Percentiles rank a stretch among this genome's conserved stretches.
Evolutionary conservation across 2,113 vertebrate genomes (phyloP).

Genomic region (Scophthalmus maximus): DNA sequence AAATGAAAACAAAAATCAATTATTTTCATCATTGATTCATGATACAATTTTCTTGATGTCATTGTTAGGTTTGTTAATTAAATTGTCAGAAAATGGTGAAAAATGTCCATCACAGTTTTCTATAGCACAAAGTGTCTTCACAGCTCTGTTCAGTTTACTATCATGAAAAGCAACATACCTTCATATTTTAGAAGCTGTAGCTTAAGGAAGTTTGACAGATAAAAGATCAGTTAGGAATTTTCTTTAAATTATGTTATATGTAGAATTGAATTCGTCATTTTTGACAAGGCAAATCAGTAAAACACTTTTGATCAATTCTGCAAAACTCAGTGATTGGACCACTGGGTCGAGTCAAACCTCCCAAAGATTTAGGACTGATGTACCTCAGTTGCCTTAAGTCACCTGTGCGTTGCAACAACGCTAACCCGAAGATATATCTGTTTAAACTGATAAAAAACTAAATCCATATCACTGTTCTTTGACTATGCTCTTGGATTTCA

Average conservation of each 20-base stretch:
- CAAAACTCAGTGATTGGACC: constrained; percentile 2
- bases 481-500: no score
- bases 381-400: background rate
- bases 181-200: no score
- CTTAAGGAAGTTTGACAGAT: no score
- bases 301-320: constrained; percentile 8
- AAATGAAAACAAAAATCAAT: background rate
- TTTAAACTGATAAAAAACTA: background rate
- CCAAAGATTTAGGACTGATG: constrained; percentile 3
- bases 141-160: no score
- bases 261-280: background rate
- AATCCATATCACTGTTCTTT: background rate
- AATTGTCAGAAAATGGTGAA: background rate
- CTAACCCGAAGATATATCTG: constrained; percentile 24
- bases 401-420: constrained; percentile 19
- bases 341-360: background rate
- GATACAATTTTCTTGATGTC: background rate
- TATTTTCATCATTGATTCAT: background rate
- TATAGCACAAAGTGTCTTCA: no score
- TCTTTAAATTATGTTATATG: background rate
- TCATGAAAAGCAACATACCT: no score
- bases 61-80: background rate
- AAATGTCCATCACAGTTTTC: no score
- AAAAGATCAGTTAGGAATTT: no score
- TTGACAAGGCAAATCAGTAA: background rate